Conservation (phyloP, 1,140 invertebrate genomes). For the Mya arenaria region DNA sequence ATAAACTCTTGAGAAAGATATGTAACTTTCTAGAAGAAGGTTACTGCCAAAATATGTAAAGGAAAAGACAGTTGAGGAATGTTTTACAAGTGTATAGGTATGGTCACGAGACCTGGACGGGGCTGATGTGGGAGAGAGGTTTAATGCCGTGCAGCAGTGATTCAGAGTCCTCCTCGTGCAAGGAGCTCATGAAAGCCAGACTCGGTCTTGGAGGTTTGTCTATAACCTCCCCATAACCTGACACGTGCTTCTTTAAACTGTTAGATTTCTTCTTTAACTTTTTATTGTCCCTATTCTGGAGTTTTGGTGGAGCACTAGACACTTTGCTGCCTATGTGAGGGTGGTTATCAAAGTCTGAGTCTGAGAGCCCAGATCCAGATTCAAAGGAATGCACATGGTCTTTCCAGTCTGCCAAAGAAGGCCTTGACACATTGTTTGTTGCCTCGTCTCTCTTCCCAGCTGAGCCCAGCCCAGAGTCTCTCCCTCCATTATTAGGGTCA, state of each 20-base stretch:
- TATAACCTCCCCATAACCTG: background rate
- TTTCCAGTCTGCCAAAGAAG: conserved; percentile 2
- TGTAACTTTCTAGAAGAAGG: too few relatives aligned
- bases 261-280: conserved; percentile 46
- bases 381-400: conserved; percentile 17
- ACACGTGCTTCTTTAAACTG: conserved; percentile 12
- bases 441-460: conserved; percentile 41
- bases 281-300: conserved; percentile 13
- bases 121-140: conserved; percentile 26
- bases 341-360: conserved; percentile 31
- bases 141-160: conserved; percentile 1
- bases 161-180: background rate
- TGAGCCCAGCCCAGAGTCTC: conserved; percentile 46
- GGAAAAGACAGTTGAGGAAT: too few relatives aligned
- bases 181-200: conserved; percentile 27
- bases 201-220: conserved; percentile 40
- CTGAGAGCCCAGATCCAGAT: conserved; percentile 43
- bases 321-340: conserved; percentile 8
- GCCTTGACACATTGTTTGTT: background rate
- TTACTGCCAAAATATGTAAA: too few relatives aligned
- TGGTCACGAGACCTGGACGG: conserved; percentile 40
- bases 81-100: too few relatives aligned
- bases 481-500: conserved; percentile 37
- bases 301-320: conserved; percentile 46
- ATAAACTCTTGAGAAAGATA: too few relatives aligned